Evolutionary conservation across 2,888 invertebrate genomes (phyloP).

Genomic region (Gryllus longicercus): DNA sequence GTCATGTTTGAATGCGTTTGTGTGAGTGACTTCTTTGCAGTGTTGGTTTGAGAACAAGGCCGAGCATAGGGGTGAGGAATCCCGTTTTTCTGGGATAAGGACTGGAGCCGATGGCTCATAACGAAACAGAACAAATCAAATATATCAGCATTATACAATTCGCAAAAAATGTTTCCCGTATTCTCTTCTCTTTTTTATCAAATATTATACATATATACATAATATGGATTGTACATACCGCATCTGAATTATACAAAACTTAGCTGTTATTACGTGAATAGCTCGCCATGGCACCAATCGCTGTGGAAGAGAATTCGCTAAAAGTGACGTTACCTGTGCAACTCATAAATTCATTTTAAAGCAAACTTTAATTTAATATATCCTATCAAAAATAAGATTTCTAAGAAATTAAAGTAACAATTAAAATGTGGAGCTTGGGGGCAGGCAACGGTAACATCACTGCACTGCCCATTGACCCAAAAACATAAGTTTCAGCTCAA

Average conservation of each 20-base stretch:
- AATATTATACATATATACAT: conserved; percentile 17
- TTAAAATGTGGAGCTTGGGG: not conserved
- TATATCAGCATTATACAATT: not conserved
- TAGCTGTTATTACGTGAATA: not conserved
- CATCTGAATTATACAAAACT: conserved; percentile 10
- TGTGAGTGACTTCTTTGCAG: too few species aligned
- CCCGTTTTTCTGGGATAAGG: too few species aligned
- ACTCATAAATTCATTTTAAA: conserved; percentile 2
- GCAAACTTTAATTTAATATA: not conserved
- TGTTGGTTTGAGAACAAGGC: too few species aligned
- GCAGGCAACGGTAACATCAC: not conserved
- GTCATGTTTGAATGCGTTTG: too few species aligned
- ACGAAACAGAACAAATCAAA: too few species aligned
- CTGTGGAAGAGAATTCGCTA: not conserved
- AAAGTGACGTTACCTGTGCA: not conserved
- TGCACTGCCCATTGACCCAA: too few species aligned
- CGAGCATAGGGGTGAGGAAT: too few species aligned
- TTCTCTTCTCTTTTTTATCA: conserved; percentile 11
- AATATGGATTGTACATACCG: conserved; percentile 17
- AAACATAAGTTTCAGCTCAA: too few species aligned
- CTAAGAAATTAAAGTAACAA: not conserved
- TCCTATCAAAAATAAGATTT: not conserved
- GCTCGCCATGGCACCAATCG: not conserved
- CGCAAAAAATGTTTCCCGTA: conserved; percentile 1
- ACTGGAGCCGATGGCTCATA: too few species aligned